Percentiles rank a stretch among this genome's conserved stretches.
phyloP scores from a whole-genome alignment of 2,888 invertebrate species.

The Bellardia bayeri region DNA sequence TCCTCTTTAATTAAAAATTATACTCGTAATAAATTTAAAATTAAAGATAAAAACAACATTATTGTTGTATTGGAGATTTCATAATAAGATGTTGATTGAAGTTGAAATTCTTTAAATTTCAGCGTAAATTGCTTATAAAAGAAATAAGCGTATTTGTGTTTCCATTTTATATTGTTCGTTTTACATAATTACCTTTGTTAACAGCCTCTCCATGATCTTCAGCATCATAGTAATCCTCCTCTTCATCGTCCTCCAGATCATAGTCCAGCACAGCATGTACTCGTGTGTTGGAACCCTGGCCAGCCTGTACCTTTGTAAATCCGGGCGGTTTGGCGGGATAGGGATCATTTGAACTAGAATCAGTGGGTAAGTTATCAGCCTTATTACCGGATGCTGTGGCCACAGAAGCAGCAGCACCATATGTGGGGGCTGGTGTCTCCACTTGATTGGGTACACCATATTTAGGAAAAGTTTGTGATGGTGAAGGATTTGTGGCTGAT shows the following conservation, averaged over 20 bases:
- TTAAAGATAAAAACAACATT: neutral
- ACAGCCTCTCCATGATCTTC: conserved; percentile 77
- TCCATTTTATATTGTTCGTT: neutral
- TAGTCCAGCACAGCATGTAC: conserved; percentile 84
- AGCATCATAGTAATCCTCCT: conserved; percentile 83
- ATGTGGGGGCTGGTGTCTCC: conserved; percentile 64
- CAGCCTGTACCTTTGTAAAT: conserved; percentile 88
- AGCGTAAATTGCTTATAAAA: no score
- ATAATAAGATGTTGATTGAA: neutral
- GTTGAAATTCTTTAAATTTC: neutral
- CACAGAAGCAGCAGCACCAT: conserved; percentile 73
- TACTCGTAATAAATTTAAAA: neutral
- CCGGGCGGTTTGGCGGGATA: conserved; percentile 87
- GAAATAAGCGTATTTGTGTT: no score
- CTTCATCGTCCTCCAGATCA: conserved; percentile 83
- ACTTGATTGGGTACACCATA: conserved; percentile 46
- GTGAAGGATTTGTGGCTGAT: conserved; percentile 64
- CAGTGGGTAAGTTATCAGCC: conserved; percentile 72
- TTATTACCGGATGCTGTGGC: conserved; percentile 64
- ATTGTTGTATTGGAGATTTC: neutral
- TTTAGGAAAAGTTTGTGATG: conserved; percentile 57
- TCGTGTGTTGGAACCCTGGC: conserved; percentile 85
- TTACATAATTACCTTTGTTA: conserved; percentile 76
- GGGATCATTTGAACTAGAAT: conserved; percentile 75
- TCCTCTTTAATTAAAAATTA: conserved; percentile 1